Conservation (phyloP, 2,113 vertebrate genomes). For the Salvator merianae region DNA sequence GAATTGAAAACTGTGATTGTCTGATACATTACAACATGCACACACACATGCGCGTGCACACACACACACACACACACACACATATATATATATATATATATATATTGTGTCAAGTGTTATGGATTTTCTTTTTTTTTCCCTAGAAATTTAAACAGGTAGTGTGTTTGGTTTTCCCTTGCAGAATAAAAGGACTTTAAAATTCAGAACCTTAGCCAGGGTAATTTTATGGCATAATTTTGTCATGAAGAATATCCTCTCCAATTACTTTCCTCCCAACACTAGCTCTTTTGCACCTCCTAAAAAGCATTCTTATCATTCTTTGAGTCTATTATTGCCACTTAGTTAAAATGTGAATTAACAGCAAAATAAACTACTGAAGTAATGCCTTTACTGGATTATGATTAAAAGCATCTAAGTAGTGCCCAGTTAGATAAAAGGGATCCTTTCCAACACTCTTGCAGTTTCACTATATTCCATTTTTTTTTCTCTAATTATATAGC, state of each 20-base stretch:
- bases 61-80: too few relatives aligned
- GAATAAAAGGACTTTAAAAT: neutral
- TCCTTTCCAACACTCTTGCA: neutral
- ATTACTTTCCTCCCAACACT: constrained; percentile 3
- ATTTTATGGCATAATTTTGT: constrained; percentile 23
- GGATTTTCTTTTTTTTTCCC: neutral
- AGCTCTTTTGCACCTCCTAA: constrained; percentile 11
- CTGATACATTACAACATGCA: too few relatives aligned
- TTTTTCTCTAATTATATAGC: neutral
- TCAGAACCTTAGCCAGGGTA: neutral
- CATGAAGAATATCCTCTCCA: constrained; percentile 17
- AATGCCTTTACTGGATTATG: constrained; percentile 13
- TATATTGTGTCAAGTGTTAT: neutral
- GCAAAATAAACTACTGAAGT: constrained; percentile 14
- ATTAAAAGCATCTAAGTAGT: constrained; percentile 20
- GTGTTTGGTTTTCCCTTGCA: constrained; percentile 4
- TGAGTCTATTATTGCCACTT: constrained; percentile 29
- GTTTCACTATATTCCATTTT: neutral
- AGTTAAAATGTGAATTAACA: constrained; percentile 24
- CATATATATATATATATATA: too few relatives aligned
- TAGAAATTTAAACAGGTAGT: neutral
- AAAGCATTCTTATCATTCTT: constrained; percentile 14
- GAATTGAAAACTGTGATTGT: neutral
- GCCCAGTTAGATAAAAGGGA: constrained; percentile 10
- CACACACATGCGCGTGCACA: too few relatives aligned